Evolutionary conservation across 2,113 vertebrate genomes (phyloP), one percentile per base, ranked within the genome.

Genomic region (Sitta europaea): DNA sequence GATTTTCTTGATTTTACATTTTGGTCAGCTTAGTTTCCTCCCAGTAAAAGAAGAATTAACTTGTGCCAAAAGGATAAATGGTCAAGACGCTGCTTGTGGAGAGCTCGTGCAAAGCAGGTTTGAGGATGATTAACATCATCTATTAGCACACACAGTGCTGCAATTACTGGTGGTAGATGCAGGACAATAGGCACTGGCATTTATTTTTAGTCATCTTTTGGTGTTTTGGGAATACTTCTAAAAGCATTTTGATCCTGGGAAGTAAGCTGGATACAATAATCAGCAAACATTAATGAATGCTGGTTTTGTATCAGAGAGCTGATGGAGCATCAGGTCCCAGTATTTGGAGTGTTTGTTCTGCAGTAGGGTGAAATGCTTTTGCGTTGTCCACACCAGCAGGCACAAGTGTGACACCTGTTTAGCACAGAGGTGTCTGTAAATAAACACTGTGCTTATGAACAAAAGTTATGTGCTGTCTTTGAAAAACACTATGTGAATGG

Each of bases 1-100:
- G 5, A 53, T 76, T 94, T 71, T 43, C 68, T 83, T 68, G 38
- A 29, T 86, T 95, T 88, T 75, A 23, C 11, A 43, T 92, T 84
- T 81, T 75, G 48, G 21, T 90, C 22, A 12, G 22, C 78, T 76
- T 62, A 43, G 38, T 72, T 87, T 85, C 19, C 45, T 75, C 27
- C 19, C 36, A 63, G 11, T 47, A 50, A 38, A 51, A 62, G 31
- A 27, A 42, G 22, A 36, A 66, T 72, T 54, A 47, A 48, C 24
- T 78, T 75, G 20, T 66, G n/a, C n/a, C 23, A 23, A 59, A 47
- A 47, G 29, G 28, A 55, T 12, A 3, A 81, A 86, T 43, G 43
- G 17, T 42, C 29, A 42, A 22, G 62, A 43, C 7, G 5, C 22
- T 82, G 57, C 74, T 28, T 75, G 73, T 47, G 54, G 38, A 81